Evolutionary conservation across 2,888 invertebrate species (phyloP).

Genomic region (Dusona sp.): DNA sequence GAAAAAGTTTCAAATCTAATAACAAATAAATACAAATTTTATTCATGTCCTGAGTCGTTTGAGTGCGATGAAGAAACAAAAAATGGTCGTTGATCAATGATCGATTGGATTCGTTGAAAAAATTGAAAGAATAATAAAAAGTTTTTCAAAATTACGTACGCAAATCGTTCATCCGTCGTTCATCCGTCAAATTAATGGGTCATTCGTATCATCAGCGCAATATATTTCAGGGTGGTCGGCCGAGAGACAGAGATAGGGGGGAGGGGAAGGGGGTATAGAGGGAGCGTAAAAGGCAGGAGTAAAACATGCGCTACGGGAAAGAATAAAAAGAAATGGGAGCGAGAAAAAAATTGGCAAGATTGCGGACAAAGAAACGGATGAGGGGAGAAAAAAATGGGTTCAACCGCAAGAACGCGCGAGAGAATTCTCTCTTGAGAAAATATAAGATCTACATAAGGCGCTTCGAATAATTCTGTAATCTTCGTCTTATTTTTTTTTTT

Average conservation of each 20-base stretch:
- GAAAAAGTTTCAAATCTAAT: not conserved
- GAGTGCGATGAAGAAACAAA: not conserved
- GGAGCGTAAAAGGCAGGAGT: slow-evolving; percentile 30
- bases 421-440: slow-evolving; percentile 71
- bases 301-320: slow-evolving; percentile 35
- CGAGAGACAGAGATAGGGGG: slow-evolving; percentile 4
- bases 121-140: slow-evolving; percentile 28
- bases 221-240: slow-evolving; percentile 60
- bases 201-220: slow-evolving; percentile 44
- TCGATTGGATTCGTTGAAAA: not conserved
- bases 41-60: not conserved
- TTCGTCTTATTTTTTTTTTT: not conserved
- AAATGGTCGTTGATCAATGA: not conserved
- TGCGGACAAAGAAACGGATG: slow-evolving; percentile 66
- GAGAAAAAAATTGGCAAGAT: slow-evolving; percentile 29
- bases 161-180: slow-evolving; percentile 50
- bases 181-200: slow-evolving; percentile 62
- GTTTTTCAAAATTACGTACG: not conserved
- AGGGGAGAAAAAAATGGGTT: slow-evolving; percentile 57
- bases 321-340: slow-evolving; percentile 13
- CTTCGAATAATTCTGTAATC: slow-evolving; percentile 20
- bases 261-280: too few relatives aligned
- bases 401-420: slow-evolving; percentile 66
- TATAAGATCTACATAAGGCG: slow-evolving; percentile 74
- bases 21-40: not conserved